Conservation (phyloP, 37 sponge, comb jelly and placozoan species). For the Halichondria panicea region DNA sequence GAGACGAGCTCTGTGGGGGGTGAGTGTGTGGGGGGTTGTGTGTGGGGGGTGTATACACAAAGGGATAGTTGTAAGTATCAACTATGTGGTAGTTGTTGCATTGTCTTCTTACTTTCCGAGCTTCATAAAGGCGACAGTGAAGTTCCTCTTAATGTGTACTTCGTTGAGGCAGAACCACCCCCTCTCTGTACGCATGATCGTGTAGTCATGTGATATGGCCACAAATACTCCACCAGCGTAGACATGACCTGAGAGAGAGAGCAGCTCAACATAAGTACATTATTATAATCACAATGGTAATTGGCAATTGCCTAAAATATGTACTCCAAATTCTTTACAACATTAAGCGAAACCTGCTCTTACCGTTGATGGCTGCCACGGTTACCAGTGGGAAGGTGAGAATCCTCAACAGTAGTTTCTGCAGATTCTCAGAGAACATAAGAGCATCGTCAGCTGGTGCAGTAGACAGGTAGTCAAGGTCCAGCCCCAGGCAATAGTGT, state of each 20-base stretch:
- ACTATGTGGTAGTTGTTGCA: neutral
- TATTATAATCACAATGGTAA: neutral
- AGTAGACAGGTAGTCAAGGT: constrained; percentile 25
- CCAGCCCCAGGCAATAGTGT: constrained; percentile 68
- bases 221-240: constrained; percentile 77
- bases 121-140: constrained; percentile 32
- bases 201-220: constrained; percentile 67
- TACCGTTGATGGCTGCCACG: constrained; percentile 82
- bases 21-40: neutral
- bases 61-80: no score
- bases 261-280: neutral
- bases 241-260: constrained; percentile 52
- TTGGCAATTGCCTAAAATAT: neutral
- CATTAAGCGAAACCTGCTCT: neutral
- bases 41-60: no score
- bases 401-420: constrained; percentile 33
- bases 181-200: constrained; percentile 57
- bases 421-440: constrained; percentile 7
- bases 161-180: constrained; percentile 82
- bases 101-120: constrained; percentile 41
- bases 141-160: constrained; percentile 27
- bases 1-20: constrained; percentile 22
- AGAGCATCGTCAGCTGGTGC: neutral
- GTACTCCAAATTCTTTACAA: neutral
- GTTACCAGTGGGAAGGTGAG: constrained; percentile 71